Evolutionary conservation across 2,113 vertebrate species (phyloP).

Genomic region (Sus scrofa): T2T-Sscrofa CM000827.6:35585001-35585500

Average conservation of each 20-base stretch:
- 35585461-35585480: too few relatives aligned
- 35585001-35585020: constrained; percentile 48
- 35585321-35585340: neutral
- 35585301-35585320: neutral
- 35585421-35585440: too few relatives aligned
- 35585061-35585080: constrained; percentile 54
- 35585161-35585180: constrained; percentile 25
- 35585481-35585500: too few relatives aligned
- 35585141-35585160: neutral
- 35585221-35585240: neutral
- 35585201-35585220: constrained; percentile 3
- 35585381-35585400: too few relatives aligned
- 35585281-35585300: neutral
- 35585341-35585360: neutral
- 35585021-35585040: constrained; percentile 54
- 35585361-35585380: too few relatives aligned
- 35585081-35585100: constrained; percentile 69
- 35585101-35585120: constrained; percentile 32
- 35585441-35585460: too few relatives aligned
- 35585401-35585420: too few relatives aligned
- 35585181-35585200: neutral
- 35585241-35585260: constrained; percentile 29
- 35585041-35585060: constrained; percentile 59
- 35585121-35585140: constrained; percentile 53
- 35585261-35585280: neutral